Evolutionary conservation across 2,797 vertebrate genomes (phyloP), one percentile per base, ranked within the genome.

Genomic region (Cheirogaleus major): DNA sequence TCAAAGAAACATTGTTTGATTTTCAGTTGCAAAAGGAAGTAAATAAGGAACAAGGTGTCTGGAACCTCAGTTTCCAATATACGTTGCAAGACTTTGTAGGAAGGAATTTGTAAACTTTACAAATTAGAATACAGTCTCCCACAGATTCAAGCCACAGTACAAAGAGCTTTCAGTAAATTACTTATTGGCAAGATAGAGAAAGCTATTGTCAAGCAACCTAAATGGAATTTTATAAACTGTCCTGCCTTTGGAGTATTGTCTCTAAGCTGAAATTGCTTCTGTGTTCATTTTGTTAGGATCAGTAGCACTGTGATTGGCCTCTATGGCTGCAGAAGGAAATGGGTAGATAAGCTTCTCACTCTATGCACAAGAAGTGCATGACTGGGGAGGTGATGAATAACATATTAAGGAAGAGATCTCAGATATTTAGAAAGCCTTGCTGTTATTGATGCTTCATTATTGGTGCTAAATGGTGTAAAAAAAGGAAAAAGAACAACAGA

Each of bases 401-500:
- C 12, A 9, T 32, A 17, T 23, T 61, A 78, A 72, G 30, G 55
- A 41, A 79, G 82, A 85, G 38, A 70, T 38, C 17, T 38, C 52
- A 78, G 65, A 27, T 93, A 43, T 67, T 85, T 89, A 48, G 91
- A 48, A 73, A 61, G 57, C 9, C 23, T 73, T 91, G 48, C 48
- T 91, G 4, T 91, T 85, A 5, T 45, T 88, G 20, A 59, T 70
- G 30, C 41, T 89, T 87, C 80, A 23, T 88, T 92, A 55, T 38
- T 80, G 23, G 57, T 86, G 30, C 50, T 69, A 93, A 88, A 45
- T 55, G 10, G 7, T 91, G 17, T 67, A 61, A 61, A 76, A 59
- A 92, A 89, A 48, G 22, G 84, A 89, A 55, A 91, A 76, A 75
- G 10, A 86, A 73, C 32, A 73, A 99, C 98, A 99, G 99, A 99